These are phyloP conservation scores for Aplidium turbinatum DNA, from an alignment of 23 tunicate species.

Conservation along the genomic window DNA sequence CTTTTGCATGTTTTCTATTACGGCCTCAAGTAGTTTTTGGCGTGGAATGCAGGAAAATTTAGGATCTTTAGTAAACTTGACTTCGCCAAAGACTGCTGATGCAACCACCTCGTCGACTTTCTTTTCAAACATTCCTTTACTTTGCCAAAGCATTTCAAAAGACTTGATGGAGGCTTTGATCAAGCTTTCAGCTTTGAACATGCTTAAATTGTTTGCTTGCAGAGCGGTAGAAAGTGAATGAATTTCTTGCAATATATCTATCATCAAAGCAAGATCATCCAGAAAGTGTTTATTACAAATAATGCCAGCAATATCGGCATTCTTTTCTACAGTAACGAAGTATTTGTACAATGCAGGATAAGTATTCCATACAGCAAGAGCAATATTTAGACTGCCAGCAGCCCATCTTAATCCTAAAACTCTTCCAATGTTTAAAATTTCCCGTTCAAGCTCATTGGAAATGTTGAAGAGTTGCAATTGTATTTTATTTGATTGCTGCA, in stretches of 20 bases:
- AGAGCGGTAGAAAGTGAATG: conserved; percentile 50
- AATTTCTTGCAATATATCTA: conserved; percentile 52
- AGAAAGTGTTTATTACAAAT: conserved; percentile 45
- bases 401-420: conserved; percentile 46
- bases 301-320: conserved; percentile 49
- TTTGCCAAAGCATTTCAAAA: conserved; percentile 32
- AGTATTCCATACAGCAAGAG: conserved; percentile 55
- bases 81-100: conserved; percentile 23
- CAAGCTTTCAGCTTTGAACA: conserved; percentile 8
- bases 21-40: conserved; percentile 41
- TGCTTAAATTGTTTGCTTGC: conserved; percentile 23
- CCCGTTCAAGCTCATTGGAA: conserved; percentile 50
- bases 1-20: conserved; percentile 33
- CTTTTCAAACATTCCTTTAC: conserved; percentile 31
- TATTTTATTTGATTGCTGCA: conserved; percentile 43
- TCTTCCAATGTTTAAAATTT: conserved; percentile 49
- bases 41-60: conserved; percentile 44
- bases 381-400: conserved; percentile 44
- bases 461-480: conserved; percentile 46
- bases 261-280: conserved; percentile 49
- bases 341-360: conserved; percentile 46
- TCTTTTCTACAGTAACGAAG: conserved; percentile 33
- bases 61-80: conserved; percentile 35
- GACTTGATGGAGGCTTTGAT: conserved; percentile 31
- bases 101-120: conserved; percentile 8